Evolutionary conservation across 2,888 invertebrate species (phyloP), one percentile per base, ranked within the genome.

Genomic region (Tinea trinotella): DNA sequence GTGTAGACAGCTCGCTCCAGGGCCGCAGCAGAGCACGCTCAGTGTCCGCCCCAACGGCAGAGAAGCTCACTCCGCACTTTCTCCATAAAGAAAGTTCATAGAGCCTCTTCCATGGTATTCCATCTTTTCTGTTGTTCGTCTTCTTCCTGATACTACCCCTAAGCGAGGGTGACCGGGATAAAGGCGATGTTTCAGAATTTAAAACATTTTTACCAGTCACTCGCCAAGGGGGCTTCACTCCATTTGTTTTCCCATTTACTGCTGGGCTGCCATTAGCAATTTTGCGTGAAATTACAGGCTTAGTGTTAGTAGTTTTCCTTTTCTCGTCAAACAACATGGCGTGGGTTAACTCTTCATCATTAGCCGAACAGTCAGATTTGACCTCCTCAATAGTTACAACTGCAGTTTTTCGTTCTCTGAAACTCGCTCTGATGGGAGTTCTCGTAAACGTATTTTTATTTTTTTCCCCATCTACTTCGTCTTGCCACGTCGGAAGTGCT

Each of bases 21-120:
- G 76, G 80, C 57, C 77, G 74, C 54, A 83, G 68, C 55, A 81
- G 65, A 7, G 77, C 77, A 58, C 84, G 71, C 59, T 85, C 84
- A 34, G 70, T 64, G 58, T 84, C 81, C 30, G 83, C 79, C 46
- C 81, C 83, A 54, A 74, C 72, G 20, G 72, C 62, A 35, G 81
- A 77, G 60, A 85, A 85, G 66, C 72, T 84, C 58, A 85, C 81
- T 52, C 85, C 84, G 60, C 72, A 86, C 74, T 87, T 83, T 68
- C 87, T 79, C 74, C 87, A 81, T 59, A 88, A 69, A 40, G 89
- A 87, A 68, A 88, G 74, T 64, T 88, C 87, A 63, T 88, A 79
- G 58, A 90, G 69, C 64, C 86, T 80, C 60, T 85, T 81, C 89
- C 89, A 89, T 35, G 87, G 80, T 46, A 86, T 68, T 10, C 76